Conservation (phyloP, 2,113 vertebrate species). For the Tor tambroides region DNA sequence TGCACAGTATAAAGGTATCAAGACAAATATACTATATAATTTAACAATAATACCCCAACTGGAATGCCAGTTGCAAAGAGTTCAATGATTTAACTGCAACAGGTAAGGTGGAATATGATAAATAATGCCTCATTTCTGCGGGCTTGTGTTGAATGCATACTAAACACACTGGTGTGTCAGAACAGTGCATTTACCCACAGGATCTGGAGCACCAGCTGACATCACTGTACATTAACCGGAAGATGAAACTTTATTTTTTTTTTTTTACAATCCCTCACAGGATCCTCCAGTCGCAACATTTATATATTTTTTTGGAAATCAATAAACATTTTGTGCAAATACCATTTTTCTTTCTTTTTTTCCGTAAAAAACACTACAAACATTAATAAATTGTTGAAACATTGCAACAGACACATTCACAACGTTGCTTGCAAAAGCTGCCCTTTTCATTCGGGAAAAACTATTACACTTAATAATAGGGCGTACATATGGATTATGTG, state of each 20-base stretch:
- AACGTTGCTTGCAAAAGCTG: slow-evolving; percentile 53
- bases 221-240: slow-evolving; percentile 52
- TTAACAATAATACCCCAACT: slow-evolving; percentile 42
- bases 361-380: slow-evolving; percentile 43
- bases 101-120: slow-evolving; percentile 2
- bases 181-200: slow-evolving; percentile 51
- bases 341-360: neutral
- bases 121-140: slow-evolving; percentile 14
- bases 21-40: slow-evolving; percentile 45
- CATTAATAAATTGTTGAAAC: slow-evolving; percentile 47
- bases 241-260: slow-evolving; percentile 14
- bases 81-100: slow-evolving; percentile 11
- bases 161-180: slow-evolving; percentile 22
- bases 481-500: neutral
- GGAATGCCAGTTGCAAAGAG: slow-evolving; percentile 36
- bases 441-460: slow-evolving; percentile 27
- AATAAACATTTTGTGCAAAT: slow-evolving; percentile 49
- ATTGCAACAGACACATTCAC: slow-evolving; percentile 57
- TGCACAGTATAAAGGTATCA: slow-evolving; percentile 55
- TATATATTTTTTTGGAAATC: slow-evolving; percentile 12
- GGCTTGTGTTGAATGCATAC: slow-evolving; percentile 36
- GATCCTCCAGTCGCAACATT: slow-evolving; percentile 31
- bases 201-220: slow-evolving; percentile 36
- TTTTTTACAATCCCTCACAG: slow-evolving; percentile 20
- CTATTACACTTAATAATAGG: neutral